Evolutionary conservation across 2,797 vertebrate genomes (phyloP).

Genomic region (Karalla daura): DNA sequence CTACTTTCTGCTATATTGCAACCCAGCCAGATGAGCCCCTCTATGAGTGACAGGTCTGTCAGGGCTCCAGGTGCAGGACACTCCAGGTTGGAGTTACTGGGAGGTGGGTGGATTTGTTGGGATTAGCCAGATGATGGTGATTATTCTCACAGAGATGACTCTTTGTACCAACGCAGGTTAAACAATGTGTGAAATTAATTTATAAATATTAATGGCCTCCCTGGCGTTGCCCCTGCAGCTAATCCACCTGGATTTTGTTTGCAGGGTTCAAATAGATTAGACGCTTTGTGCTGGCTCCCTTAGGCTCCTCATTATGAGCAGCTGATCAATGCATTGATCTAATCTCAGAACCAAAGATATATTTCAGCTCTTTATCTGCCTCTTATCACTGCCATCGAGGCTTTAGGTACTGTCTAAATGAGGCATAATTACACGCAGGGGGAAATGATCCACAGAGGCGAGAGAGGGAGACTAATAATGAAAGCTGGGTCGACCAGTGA

Average conservation of each 20-base stretch:
- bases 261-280: conserved; percentile 23
- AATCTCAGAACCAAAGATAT: conserved; percentile 46
- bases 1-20: background rate
- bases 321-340: conserved; percentile 64
- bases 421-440: conserved; percentile 29
- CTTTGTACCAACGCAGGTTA: conserved; percentile 53
- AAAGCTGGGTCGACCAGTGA: conserved; percentile 7
- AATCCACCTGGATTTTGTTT: conserved; percentile 63
- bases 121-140: conserved; percentile 57
- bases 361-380: conserved; percentile 41
- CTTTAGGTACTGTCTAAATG: conserved; percentile 39
- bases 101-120: conserved; percentile 49
- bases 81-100: conserved; percentile 22
- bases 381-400: conserved; percentile 27
- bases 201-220: conserved; percentile 70
- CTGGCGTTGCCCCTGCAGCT: conserved; percentile 53
- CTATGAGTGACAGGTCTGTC: conserved; percentile 10
- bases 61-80: conserved; percentile 30
- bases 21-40: conserved; percentile 1
- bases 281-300: conserved; percentile 8
- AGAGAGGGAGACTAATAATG: conserved; percentile 34
- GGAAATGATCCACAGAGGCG: conserved; percentile 35
- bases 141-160: conserved; percentile 59
- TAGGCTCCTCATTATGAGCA: conserved; percentile 46
- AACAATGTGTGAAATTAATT: conserved; percentile 75